A percentile compares a stretch with the other conserved stretches of the same genome.
Evolutionary conservation across 2,888 invertebrate species (phyloP).

Genomic region (Cryptus viduatorius): DNA sequence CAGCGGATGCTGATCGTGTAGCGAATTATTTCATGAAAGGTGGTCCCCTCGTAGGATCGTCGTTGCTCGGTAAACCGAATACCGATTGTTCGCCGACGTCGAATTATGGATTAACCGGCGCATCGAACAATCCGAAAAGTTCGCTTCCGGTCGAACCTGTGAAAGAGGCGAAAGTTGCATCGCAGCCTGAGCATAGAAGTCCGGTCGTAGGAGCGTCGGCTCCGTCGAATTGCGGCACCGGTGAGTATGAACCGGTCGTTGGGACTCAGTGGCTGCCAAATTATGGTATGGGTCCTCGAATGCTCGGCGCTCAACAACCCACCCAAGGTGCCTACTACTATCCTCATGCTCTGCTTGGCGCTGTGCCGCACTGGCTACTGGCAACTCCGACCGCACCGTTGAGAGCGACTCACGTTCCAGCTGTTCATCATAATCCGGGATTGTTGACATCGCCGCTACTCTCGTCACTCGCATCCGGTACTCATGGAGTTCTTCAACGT

Average conservation of each 20-base stretch:
- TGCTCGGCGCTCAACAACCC: slow-evolving; percentile 17
- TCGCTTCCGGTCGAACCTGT: not conserved
- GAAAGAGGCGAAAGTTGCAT: not conserved
- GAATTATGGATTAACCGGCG: slow-evolving; percentile 16
- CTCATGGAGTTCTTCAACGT: slow-evolving; percentile 6
- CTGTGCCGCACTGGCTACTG: slow-evolving; percentile 18
- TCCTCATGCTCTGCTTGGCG: slow-evolving; percentile 1
- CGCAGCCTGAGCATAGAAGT: not conserved
- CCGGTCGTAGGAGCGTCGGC: not conserved
- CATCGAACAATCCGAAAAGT: slow-evolving; percentile 18
- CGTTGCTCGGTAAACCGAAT: slow-evolving; percentile 45
- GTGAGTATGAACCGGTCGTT: slow-evolving; percentile 25
- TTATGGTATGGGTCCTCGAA: not conserved
- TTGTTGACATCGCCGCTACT: slow-evolving; percentile 31
- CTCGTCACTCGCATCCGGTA: not conserved
- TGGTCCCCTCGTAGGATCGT: slow-evolving; percentile 72
- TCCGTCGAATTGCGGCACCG: not conserved
- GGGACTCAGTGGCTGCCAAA: slow-evolving; percentile 20
- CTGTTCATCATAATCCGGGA: slow-evolving; percentile 25
- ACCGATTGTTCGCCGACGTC: not conserved
- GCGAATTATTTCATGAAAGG: slow-evolving; percentile 78
- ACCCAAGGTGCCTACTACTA: slow-evolving; percentile 10
- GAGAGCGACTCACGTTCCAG: slow-evolving; percentile 37
- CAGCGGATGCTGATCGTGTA: slow-evolving; percentile 77
- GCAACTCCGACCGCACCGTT: slow-evolving; percentile 49